Evolutionary conservation across 2,113 vertebrate species (phyloP).

Genomic region (Centropristis striata): DNA sequence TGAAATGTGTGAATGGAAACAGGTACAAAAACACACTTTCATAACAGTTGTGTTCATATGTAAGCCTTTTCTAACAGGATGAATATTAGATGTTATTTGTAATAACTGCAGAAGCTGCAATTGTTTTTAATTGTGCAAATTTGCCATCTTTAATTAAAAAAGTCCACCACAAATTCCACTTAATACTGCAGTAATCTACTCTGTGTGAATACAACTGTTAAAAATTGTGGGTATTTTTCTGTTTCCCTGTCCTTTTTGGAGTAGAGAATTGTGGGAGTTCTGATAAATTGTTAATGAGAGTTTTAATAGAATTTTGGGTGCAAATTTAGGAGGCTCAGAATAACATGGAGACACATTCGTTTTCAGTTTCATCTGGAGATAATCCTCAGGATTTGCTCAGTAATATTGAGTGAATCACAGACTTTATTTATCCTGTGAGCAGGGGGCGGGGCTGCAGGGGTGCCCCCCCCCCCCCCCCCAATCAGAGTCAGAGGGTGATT

Average conservation of each 20-base stretch:
- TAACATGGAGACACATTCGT: slow-evolving; percentile 22
- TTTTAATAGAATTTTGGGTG: slow-evolving; percentile 48
- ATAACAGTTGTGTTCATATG: neutral
- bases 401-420: slow-evolving; percentile 48
- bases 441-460: neutral
- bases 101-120: neutral
- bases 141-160: too few relatives aligned
- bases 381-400: slow-evolving; percentile 49
- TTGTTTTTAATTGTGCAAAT: slow-evolving; percentile 2
- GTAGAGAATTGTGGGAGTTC: neutral
- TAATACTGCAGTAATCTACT: neutral
- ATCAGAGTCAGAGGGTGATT: neutral
- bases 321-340: slow-evolving; percentile 29
- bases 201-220: too few relatives aligned
- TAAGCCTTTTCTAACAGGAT: neutral
- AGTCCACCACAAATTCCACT: neutral
- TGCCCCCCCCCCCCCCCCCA: neutral
- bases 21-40: slow-evolving; percentile 4
- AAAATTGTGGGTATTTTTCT: too few relatives aligned
- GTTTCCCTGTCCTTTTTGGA: neutral
- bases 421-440: slow-evolving; percentile 35
- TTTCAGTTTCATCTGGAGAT: slow-evolving; percentile 49
- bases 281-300: slow-evolving; percentile 20
- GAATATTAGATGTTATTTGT: neutral
- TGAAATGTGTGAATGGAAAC: slow-evolving; percentile 26